Conservation (phyloP, 2,888 invertebrate genomes). For the Terebella lapidaria region DNA sequence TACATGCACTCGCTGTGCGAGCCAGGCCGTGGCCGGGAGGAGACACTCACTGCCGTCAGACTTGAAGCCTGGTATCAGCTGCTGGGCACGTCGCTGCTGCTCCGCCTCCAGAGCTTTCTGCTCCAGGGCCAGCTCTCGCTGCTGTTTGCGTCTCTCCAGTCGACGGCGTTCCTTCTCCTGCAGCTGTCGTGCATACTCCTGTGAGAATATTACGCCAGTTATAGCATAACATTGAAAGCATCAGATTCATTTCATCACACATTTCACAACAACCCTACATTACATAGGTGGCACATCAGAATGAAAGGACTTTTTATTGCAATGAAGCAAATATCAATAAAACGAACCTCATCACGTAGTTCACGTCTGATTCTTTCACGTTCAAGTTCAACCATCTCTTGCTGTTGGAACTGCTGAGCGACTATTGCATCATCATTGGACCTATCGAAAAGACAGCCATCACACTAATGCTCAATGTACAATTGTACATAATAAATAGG, state of each 20-base stretch:
- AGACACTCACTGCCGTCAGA: conserved; percentile 1
- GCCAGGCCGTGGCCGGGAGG: too few relatives aligned
- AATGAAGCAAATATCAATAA: too few relatives aligned
- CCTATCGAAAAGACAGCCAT: background rate
- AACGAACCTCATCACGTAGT: background rate
- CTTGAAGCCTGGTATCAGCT: background rate
- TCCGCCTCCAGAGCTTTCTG: background rate
- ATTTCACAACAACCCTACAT: too few relatives aligned
- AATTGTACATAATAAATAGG: too few relatives aligned
- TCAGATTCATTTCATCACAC: too few relatives aligned
- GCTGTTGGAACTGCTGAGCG: background rate
- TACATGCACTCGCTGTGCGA: too few relatives aligned
- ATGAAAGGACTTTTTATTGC: too few relatives aligned
- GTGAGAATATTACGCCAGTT: background rate
- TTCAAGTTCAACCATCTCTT: background rate
- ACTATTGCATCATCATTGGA: background rate
- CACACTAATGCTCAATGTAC: too few relatives aligned
- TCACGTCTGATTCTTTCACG: background rate
- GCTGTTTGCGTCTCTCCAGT: background rate
- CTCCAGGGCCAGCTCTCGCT: background rate
- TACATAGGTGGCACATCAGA: too few relatives aligned
- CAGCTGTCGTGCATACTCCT: conserved; percentile 6
- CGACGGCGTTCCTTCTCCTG: conserved; percentile 1
- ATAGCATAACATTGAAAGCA: background rate
- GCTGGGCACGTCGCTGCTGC: background rate